Evolutionary conservation across 2,888 invertebrate genomes (phyloP), one percentile per base, ranked within the genome.

Genomic region (Eurytoma californica): DNA sequence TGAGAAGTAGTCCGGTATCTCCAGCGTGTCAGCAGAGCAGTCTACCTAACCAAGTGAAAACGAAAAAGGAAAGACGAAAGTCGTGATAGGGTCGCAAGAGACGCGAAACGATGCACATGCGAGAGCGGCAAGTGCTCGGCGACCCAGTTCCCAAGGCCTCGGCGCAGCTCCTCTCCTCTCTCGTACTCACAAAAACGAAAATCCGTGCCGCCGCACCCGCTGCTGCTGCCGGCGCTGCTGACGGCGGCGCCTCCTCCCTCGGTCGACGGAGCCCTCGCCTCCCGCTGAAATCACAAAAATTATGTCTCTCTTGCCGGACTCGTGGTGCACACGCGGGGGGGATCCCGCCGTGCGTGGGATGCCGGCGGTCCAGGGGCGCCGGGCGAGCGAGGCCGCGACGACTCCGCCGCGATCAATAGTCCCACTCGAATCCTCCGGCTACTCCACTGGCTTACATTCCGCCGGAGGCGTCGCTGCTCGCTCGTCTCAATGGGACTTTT

Each of bases 151-250:
- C 80, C 80, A 77, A 74, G 67, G n/a, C 61, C 28, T 9, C 14
- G n/a, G 51, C 60, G 2, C 18, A 3, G 39, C 13, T 53, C 20
- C 3, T 16, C 39, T 55, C 20, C 1, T 3, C 16, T 61, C 20
- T 57, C 20, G 7, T 88, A 90, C 90, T 89, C 89, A 90, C 89
- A 84, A 86, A 85, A 88, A 88, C 73, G 83, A 88, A 86, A 85
- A 86, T 87, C 86, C 86, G 79, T 85, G 49, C 67, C 47, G 66
- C 53, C 39, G 39, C 39, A 39, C 86, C 80, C 85, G 49, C 67
- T 28, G 66, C 53, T 66, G 66, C 65, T 58, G 24, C 20, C 58
- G 51, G 77, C 65, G 49, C n/a, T 30, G 30, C 24, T 65, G 65
- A 60, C 63, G 24, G 28, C 58, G 49, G 77, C 65, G 47, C n/a